Base-by-base conservation (phyloP, 2,113 vertebrate genomes). In the Callaeas wilsoni region DNA sequence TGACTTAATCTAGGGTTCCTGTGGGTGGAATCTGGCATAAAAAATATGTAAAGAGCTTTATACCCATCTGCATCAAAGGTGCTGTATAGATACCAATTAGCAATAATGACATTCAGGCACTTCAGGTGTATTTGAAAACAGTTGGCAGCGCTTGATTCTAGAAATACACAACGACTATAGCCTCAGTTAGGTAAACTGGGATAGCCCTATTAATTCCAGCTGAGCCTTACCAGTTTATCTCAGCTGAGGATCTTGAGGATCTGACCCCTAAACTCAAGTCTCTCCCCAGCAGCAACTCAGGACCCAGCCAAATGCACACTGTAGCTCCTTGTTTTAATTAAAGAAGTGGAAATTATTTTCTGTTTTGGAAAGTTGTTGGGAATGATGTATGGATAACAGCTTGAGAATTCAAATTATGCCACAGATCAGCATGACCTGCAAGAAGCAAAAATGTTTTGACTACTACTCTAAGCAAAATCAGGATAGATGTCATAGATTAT, bases 371-470 rank as follows among this genome's bases (percentile, higher is more conserved):
- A 93, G 70, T 93, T 96, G 42, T 63, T 92, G 90, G 85, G 87
- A 94, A 89, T 93, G 91, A 95, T 95, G 80, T 83, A 81, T 78
- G 65, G 92, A 81, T 68, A 94, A 96, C 96, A 96, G 95, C 96
- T 96, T 95, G 97, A 90, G 97, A 96, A 97, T 96, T 95, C 95
- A 96, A 92, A 97, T 96, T 88, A 93, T 74, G 62, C 65, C 76
- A 53, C 91, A 85, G 94, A 96, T 82, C 95, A 94, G 81, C 95
- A 95, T 60, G 94, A 92, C 95, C 94, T 69, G 14, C 74, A 97
- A 92, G 89, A 89, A 97, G 96, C 75, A 96, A 95, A 95, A 97
- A 90, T 96, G 93, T 97, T 97, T 96, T 95, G 97, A 94, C 91
- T 96, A 49, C 90, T 94, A 78, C 84, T 78, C 94, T 67, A 93